Conservation (phyloP, 64 coral and sea anemone species). For the Acropora tenuis region DNA sequence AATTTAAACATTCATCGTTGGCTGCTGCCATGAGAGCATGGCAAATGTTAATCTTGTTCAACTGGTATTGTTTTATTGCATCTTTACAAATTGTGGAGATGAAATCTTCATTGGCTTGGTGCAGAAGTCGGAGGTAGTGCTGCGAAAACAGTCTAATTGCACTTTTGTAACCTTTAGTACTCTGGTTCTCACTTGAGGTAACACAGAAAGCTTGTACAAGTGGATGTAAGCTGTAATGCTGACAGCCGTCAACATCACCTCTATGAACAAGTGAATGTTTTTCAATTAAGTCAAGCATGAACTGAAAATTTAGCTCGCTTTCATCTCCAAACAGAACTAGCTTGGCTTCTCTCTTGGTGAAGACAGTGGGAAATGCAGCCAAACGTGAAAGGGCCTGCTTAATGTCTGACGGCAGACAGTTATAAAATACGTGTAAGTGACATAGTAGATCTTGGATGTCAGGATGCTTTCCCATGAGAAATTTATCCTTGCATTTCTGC, state of each 20-base stretch:
- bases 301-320: background rate
- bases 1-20: background rate
- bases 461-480: background rate
- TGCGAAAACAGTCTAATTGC: slow-evolving; percentile 39
- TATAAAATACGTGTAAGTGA: slow-evolving; percentile 10
- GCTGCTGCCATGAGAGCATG: slow-evolving; percentile 57
- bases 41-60: slow-evolving; percentile 65
- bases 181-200: background rate
- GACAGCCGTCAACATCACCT: background rate
- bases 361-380: slow-evolving; percentile 41
- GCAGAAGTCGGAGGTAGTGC: slow-evolving; percentile 8
- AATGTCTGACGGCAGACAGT: background rate
- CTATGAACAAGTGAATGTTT: slow-evolving; percentile 8
- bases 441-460: background rate
- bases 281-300: background rate
- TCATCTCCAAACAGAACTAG: background rate
- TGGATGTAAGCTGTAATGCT: slow-evolving; percentile 36
- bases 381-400: slow-evolving; percentile 6
- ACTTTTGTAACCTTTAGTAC: slow-evolving; percentile 1
- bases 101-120: slow-evolving; percentile 32
- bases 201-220: slow-evolving; percentile 34
- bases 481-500: slow-evolving; percentile 9
- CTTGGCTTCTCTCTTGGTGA: slow-evolving; percentile 32
- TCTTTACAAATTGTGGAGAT: slow-evolving; percentile 13
- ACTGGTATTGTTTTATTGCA: slow-evolving; percentile 22